Evolutionary conservation across 2,113 vertebrate genomes (phyloP), one percentile per base, ranked within the genome.

Genomic region (Ibidorhyncha struthersii): DNA sequence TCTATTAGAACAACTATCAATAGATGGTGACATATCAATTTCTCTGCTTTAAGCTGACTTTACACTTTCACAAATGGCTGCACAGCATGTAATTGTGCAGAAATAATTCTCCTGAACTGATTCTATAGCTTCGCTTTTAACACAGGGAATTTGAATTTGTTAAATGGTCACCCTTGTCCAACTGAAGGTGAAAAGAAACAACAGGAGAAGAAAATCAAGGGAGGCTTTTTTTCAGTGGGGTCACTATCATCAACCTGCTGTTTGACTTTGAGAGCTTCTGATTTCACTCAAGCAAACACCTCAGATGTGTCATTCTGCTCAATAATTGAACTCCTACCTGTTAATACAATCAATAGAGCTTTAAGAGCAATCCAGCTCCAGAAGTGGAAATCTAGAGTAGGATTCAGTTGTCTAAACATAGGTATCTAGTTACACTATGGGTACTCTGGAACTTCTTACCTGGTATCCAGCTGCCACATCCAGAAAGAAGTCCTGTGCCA

Each of bases 51-150:
- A 94, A 94, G 95, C 95, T 96, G 97, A 98, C 91, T 96, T 97
- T 86, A 96, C 97, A 96, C 96, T 97, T 98, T 95, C 95, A 95
- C 96, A 98, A 98, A 79, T 95, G 94, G 89, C 96, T 98, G 96
- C 93, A 97, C 97, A 98, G 95, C 93, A 94, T 95, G 96, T 97
- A 98, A 98, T 97, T 95, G 91, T 95, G 95, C 70, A 97, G 94
- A 97, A 97, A 94, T 96, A 96, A 97, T 96, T 96, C 92, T 96
- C 95, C 86, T 95, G 92, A 97, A 97, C 84, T 41, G 45, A 92
- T 88, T 82, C 76, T 52, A 21, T 58, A 83, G 40, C 79, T 94
- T 96, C 58, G 14, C 66, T 79, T 91, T 80, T 82, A 94, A 90
- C 62, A 40, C 20, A 12, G n/a, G 27, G 58, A 85, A 80, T 94